Base-by-base conservation (phyloP, 2,113 vertebrate genomes). In the Rhinopithecus roxellana region DNA sequence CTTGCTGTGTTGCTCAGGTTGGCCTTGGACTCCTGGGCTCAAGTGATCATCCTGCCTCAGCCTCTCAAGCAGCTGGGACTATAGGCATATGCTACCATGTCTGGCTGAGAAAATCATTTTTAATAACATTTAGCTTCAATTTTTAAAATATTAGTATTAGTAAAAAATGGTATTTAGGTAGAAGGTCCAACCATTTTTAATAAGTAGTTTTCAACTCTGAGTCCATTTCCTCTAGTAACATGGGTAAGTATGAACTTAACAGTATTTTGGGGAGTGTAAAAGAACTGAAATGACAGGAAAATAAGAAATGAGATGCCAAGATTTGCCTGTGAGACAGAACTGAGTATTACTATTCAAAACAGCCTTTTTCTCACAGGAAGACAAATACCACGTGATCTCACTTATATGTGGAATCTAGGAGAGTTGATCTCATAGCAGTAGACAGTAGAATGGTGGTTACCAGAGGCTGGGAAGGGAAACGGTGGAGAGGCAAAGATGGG, bases 91-190 rank as follows among this genome's bases (percentile, higher is more conserved):
- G 27, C 43, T 43, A 77, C 40, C 14, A 8, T 30, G 8, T 30
- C 75, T 50, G 30, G 77, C 18, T 20, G 30, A 79, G 48, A n/a
- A 94, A 87, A 77, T 59, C 61, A 43, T 48, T 67, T 93, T 96
- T 74, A 89, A 81, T 69, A 12, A 83, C 48, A 84, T 48, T 85
- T 61, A 89, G 11, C 30, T 64, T 27, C 12, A 64, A 64, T 64
- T 64, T 64, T 3, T 1, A 30, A 64, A 64, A 64, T 64, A 64
- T 64, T 30, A 64, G 13, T 30, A 87, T 87, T 22, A 69, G 23
- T 81, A 17, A 78, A 89, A 93, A 97, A 86, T 77, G 64, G 35
- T 8, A 57, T 5, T 25, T 89, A 95, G 17, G 78, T 38, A 93
- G 87, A 45, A 6, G 57, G 4, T 89, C 70, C 22, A 55, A 61